Evolutionary conservation across 2,113 vertebrate genomes (phyloP).

Genomic region (Ameiurus melas): DNA sequence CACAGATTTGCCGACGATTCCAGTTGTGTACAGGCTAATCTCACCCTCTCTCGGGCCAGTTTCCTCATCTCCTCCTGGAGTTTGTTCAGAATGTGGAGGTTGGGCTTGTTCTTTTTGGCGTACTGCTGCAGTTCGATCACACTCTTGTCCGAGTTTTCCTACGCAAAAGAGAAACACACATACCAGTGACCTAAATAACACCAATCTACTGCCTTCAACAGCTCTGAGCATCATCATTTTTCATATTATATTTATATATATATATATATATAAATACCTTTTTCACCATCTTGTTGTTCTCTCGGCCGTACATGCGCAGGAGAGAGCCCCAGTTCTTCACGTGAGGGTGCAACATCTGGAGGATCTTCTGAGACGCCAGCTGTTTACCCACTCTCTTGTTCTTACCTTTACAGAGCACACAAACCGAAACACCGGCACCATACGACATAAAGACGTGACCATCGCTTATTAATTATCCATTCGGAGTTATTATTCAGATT

Average conservation of each 20-base stretch:
- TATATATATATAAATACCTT: slow-evolving; percentile 73
- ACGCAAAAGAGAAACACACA: neutral
- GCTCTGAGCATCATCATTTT: neutral
- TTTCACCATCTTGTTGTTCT: slow-evolving; percentile 97
- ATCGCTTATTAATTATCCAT: too few relatives aligned
- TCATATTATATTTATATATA: too few relatives aligned
- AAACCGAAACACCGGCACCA: neutral
- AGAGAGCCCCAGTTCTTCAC: slow-evolving; percentile 99
- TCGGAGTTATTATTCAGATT: neutral
- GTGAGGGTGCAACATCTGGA: slow-evolving; percentile 96
- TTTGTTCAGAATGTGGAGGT: slow-evolving; percentile 97
- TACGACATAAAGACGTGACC: too few relatives aligned
- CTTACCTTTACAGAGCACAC: slow-evolving; percentile 78
- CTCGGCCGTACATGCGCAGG: slow-evolving; percentile 96
- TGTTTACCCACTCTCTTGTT: slow-evolving; percentile 98
- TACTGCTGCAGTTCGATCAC: slow-evolving; percentile 98
- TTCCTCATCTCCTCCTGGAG: slow-evolving; percentile 97
- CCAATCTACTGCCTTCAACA: neutral
- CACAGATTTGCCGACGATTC: too few relatives aligned
- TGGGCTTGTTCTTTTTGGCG: slow-evolving; percentile 99
- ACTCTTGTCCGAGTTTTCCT: slow-evolving; percentile 96
- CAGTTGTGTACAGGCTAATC: too few relatives aligned
- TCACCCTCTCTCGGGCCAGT: slow-evolving; percentile 89
- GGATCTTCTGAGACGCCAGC: slow-evolving; percentile 96
- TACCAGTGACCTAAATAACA: neutral